phyloP scores from a whole-genome alignment of 1,140 invertebrate species.

The Popillia japonica region DNA sequence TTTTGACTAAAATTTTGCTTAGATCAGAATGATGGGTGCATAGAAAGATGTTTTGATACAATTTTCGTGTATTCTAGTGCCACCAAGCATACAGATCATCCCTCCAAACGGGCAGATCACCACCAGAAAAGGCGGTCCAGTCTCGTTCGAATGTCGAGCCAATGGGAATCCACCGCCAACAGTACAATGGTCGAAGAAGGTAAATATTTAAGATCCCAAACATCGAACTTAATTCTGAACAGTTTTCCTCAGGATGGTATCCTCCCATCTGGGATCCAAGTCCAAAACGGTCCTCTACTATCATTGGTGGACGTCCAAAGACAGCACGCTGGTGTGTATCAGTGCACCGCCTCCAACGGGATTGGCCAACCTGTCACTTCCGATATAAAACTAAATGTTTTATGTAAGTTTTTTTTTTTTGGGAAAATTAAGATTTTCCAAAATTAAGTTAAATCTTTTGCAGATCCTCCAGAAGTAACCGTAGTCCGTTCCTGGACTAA shows the following conservation, averaged over 20 bases:
- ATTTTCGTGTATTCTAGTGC: slow-evolving; percentile 59
- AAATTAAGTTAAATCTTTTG: too few species aligned
- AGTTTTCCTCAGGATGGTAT: slow-evolving; percentile 54
- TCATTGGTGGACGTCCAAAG: slow-evolving; percentile 68
- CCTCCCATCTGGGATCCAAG: slow-evolving; percentile 57
- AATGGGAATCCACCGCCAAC: slow-evolving; percentile 64
- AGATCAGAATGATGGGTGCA: too few species aligned
- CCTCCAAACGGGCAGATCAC: slow-evolving; percentile 57
- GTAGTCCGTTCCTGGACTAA: slow-evolving; percentile 77
- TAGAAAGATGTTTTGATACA: too few species aligned
- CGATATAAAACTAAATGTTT: slow-evolving; percentile 67
- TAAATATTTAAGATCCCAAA: slow-evolving; percentile 46
- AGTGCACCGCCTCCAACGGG: slow-evolving; percentile 72
- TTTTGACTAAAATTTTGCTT: slow-evolving; percentile 1
- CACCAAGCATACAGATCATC: slow-evolving; percentile 57
- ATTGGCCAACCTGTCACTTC: slow-evolving; percentile 70
- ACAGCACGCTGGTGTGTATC: slow-evolving; percentile 70
- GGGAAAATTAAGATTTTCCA: slow-evolving; percentile 48
- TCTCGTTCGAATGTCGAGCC: slow-evolving; percentile 63
- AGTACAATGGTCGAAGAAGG: slow-evolving; percentile 64
- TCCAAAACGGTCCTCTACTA: slow-evolving; percentile 56
- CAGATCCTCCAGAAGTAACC: slow-evolving; percentile 74
- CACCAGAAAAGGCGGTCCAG: slow-evolving; percentile 61
- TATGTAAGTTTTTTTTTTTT: slow-evolving; percentile 61
- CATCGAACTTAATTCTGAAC: not conserved